Evolutionary conservation across 2,113 vertebrate genomes (phyloP), one percentile per base, ranked within the genome.

Genomic region (Phocoena phocoena): DNA sequence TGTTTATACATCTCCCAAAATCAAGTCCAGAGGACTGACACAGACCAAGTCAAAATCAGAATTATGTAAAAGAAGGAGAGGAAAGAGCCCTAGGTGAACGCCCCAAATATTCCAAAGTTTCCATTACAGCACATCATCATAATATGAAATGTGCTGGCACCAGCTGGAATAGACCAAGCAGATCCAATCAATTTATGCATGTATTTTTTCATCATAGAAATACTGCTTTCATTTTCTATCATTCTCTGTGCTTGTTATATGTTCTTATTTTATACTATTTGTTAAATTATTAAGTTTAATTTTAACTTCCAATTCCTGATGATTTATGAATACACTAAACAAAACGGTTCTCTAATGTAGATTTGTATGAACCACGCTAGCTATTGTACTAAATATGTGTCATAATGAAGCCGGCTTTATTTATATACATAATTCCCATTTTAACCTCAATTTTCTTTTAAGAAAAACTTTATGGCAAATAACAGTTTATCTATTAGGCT

Each of bases 131-230:
- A 80, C 62, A 85, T 68, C 60, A 70, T 85, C 81, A 93, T 88
- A 90, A 92, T 67, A 71, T 84, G 77, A 79, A 90, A 96, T 95
- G 62, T 97, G 53, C 55, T 94, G 68, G 77, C 47, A 91, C 88
- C 93, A 94, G 85, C 96, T 95, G 91, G 88, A 95, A 73, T 50
- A 97, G 71, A 97, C 58, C 70, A 85, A 97, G 96, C 90, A 97
- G 85, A 97, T 77, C 95, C 71, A 96, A 97, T 97, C 96, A 96
- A 93, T 97, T 96, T 94, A 94, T 86, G 65, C 47, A 38, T 86
- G 71, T 55, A 76, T 63, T 94, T 97, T 94, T 96, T 97, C 88
- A 95, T 86, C 82, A n/a, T 28, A 96, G 90, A 96, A 95, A 83
- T 86, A 90, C 53, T n/a, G 28, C 80, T 93, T 13, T 93, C 18